Base-by-base conservation (phyloP, 1,140 invertebrate species). In the Dendroctonus valens region DNA sequence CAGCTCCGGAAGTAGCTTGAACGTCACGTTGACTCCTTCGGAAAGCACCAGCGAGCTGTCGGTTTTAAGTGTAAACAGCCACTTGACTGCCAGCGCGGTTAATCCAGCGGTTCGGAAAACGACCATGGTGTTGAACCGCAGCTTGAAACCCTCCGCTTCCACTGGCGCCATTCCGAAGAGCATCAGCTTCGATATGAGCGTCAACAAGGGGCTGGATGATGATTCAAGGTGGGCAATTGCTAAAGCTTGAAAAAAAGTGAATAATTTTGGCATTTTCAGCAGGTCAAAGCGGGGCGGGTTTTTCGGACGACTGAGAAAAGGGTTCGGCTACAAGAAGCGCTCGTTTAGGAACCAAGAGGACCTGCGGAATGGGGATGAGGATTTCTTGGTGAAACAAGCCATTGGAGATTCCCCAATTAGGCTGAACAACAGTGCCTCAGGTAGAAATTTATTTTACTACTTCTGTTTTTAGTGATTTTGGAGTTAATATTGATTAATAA, bases 111-210 rank as follows among this genome's bases (percentile, higher is more conserved):
- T 52, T 4, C 54, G 53, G 9, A 65, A 61, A 26, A 70, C 64
- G 8, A 69, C 63, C 41, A 57, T 48, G n/a, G 14, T 50, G 15
- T 59, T 67, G 15, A 53, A 53, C 11, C 50, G 68, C 44, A 67
- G 41, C 54, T 61, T 70, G 6, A 90, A 88, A 75, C 81, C 82
- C 0, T 81, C 75, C 9, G 80, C 82, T 9, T 89, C 89, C 0
- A 92, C 90, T 0, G 92, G 91, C 6, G 90, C 91, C 0, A 94
- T 94, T 75, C 91, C 92, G 6, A 95, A 95, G 79, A 94, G 92
- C 72, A 94, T 95, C 69, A 94, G 91, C 74, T 95, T 94, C 74
- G 92, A 95, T 81, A 91, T 93, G 77, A 93, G 91, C 5, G 91
- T 92, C 0, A 91, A 94, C 73, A 88, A 92, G 67, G 86, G 87